Evolutionary conservation across 2,113 vertebrate species (phyloP).

Genomic region (Struthio camelus): DNA sequence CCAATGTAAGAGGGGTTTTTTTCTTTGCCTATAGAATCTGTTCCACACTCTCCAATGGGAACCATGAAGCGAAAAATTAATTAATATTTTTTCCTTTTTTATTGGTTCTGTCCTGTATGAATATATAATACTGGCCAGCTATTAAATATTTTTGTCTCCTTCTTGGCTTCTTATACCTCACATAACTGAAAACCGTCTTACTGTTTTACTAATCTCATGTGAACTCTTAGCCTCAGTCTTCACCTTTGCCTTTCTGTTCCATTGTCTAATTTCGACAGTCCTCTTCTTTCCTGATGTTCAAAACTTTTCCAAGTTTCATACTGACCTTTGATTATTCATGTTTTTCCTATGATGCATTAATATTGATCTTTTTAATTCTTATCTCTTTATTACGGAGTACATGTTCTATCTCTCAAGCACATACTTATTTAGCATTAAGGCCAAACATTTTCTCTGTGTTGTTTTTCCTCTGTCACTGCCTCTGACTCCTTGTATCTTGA

Average conservation of each 20-base stretch:
- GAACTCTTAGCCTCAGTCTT: not conserved
- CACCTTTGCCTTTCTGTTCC: constrained; percentile 4
- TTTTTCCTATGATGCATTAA: not conserved
- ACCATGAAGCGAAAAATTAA: constrained; percentile 31
- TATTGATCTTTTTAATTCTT: not conserved
- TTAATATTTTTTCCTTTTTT: constrained; percentile 17
- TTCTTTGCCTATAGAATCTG: constrained; percentile 7
- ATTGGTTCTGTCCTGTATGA: not conserved
- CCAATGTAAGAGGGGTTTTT: not conserved
- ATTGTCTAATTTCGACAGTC: not conserved
- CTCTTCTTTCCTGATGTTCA: not conserved
- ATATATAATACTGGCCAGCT: constrained; percentile 9
- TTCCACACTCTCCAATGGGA: not conserved
- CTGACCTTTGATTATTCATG: not conserved
- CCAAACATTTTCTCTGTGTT: not conserved
- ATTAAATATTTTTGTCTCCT: constrained; percentile 37
- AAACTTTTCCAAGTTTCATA: not conserved
- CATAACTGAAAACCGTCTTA: constrained; percentile 26
- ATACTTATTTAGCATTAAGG: not conserved
- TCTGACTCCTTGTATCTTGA: not conserved
- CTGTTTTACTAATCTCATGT: not conserved
- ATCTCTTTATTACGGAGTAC: not conserved
- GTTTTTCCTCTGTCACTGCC: not conserved
- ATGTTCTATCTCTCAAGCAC: not conserved
- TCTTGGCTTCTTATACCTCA: not conserved